These are phyloP conservation scores for Parnassius orleans DNA, from an alignment of 2,888 invertebrate species.

Conservation along the genomic window DNA sequence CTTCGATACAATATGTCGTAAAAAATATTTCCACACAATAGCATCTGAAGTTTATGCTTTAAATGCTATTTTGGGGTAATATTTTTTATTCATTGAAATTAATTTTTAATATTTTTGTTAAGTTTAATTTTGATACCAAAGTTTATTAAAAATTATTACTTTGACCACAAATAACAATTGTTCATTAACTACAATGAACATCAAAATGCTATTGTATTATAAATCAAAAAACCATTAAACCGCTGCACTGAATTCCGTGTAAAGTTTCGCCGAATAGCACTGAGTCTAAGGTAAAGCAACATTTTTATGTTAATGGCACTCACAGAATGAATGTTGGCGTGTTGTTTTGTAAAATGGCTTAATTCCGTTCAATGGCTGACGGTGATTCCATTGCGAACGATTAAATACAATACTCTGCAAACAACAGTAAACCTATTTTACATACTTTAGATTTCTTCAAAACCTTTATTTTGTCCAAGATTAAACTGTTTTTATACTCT, in stretches of 20 bases:
- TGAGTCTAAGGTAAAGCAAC: constrained; percentile 7
- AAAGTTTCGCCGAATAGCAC: constrained; percentile 39
- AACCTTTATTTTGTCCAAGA: too few species aligned
- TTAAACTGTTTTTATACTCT: too few species aligned
- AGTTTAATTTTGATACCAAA: too few species aligned
- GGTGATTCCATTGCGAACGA: constrained; percentile 20
- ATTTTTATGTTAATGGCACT: constrained; percentile 15
- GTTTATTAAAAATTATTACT: too few species aligned
- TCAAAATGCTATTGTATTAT: constrained; percentile 39
- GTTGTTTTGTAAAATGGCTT: constrained; percentile 32
- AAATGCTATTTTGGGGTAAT: too few species aligned
- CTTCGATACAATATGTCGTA: too few species aligned
- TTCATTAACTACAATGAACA: constrained; percentile 35
- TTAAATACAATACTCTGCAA: constrained; percentile 22
- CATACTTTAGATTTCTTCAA: neutral
- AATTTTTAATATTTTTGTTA: too few species aligned
- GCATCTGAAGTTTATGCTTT: too few species aligned
- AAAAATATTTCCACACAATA: too few species aligned
- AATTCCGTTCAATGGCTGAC: constrained; percentile 25
- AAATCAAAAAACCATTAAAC: constrained; percentile 53
- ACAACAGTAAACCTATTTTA: neutral
- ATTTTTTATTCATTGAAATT: too few species aligned
- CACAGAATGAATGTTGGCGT: constrained; percentile 29
- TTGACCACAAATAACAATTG: constrained; percentile 6
- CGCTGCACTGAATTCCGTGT: constrained; percentile 49